Evolutionary conservation across 2,888 invertebrate genomes (phyloP), one percentile per base, ranked within the genome.

Genomic region (Leptopilina drosophilae): DNA sequence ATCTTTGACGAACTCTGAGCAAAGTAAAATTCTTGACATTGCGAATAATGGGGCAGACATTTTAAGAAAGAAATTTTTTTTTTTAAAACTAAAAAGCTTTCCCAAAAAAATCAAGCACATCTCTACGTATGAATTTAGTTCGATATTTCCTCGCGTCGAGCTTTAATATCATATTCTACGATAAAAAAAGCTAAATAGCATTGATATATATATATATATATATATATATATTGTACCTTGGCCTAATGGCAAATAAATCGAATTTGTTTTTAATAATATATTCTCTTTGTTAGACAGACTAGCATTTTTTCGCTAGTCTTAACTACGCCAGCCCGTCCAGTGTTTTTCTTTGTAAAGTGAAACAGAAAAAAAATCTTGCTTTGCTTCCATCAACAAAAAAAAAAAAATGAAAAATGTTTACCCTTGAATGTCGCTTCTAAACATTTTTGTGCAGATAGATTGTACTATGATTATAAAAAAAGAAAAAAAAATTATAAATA

Each of bases 291-390:
- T 91, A 87, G 88, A 89, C 84, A 82, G 89, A 87, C 89, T 89
- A 90, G 88, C 86, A 49, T 49, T 83, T 66, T 77, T 78, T 81
- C 69, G 89, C 89, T 91, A 90, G 91, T 91, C 89, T 83, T 86
- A 85, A 88, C 89, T 89, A 89, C 81, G 90, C 90, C 87, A 87
- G 86, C 89, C 91, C 91, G 89, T 91, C 90, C 90, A 89, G 88
- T 82, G 76, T 81, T 81, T 82, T 79, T 80, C 80, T 83, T 64
- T 78, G 78, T 75, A 49, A 78, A 14, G 78, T 53, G 42, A 53
- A 78, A 76, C 77, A 77, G 66, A 78, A 77, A 42, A 42, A 42
- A 81, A 56, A 64, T 11, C 49, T 46, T 73, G 73, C 73, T 73
- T 56, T 59, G 73, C 73, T 73, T 73, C 40, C 56, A 73, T 33